phyloP scores from a whole-genome alignment of 2,797 vertebrate genomes.

The Sternotherus odoratus region DNA sequence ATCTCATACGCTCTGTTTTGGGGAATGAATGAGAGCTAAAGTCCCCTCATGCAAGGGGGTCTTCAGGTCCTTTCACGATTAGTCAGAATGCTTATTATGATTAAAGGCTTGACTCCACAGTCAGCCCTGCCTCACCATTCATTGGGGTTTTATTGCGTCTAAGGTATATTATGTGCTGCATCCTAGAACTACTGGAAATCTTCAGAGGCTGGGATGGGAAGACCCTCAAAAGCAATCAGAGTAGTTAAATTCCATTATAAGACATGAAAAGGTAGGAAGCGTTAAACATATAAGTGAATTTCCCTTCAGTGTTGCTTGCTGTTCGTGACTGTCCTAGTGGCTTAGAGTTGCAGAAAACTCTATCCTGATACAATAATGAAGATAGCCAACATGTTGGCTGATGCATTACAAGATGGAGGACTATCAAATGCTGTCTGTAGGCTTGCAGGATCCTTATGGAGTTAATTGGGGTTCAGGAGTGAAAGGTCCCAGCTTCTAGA shows the following conservation, averaged over 20 bases:
- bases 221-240: background rate
- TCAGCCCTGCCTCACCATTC: background rate
- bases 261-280: background rate
- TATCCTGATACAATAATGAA: background rate
- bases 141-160: background rate
- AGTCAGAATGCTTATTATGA: background rate
- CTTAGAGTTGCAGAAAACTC: background rate
- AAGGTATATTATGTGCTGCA: background rate
- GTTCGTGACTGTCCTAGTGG: fast-evolving
- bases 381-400: background rate
- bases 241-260: background rate
- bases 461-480: fast-evolving
- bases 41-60: background rate
- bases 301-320: background rate
- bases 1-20: background rate
- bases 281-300: background rate
- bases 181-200: background rate
- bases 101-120: background rate
- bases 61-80: background rate
- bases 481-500: background rate
- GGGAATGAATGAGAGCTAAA: background rate
- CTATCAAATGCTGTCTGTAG: too few relatives aligned
- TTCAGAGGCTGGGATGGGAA: background rate
- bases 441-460: background rate
- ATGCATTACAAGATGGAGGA: background rate